Conservation (phyloP, 2,113 vertebrate genomes). For the Hystrix cristata region DNA sequence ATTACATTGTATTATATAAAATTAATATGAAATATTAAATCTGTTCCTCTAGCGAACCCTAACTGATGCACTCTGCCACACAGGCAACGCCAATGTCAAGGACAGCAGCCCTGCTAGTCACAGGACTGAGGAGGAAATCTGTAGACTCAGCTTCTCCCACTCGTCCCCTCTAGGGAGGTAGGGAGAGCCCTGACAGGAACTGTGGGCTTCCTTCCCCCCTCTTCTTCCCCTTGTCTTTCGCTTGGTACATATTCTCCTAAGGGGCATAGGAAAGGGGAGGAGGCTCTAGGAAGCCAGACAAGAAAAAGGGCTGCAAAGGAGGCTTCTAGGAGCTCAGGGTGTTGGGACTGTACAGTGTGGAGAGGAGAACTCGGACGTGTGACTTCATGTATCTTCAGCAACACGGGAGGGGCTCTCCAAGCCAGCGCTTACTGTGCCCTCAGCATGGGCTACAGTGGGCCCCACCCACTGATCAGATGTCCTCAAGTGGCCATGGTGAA, state of each 20-base stretch:
- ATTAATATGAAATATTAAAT: neutral
- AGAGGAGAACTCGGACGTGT: accelerated
- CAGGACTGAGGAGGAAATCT: neutral
- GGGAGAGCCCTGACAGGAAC: no score
- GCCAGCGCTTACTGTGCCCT: neutral
- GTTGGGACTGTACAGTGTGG: neutral
- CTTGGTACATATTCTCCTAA: neutral
- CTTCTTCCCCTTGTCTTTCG: neutral
- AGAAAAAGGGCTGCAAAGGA: neutral
- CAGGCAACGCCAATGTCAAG: neutral
- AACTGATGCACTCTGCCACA: neutral
- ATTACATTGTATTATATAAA: no score
- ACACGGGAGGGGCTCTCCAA: neutral
- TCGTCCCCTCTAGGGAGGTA: no score
- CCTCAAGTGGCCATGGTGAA: accelerated
- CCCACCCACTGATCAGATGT: accelerated
- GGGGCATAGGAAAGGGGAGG: neutral
- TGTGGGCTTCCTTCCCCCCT: neutral
- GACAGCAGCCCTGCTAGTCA: accelerated
- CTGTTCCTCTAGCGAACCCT: no score
- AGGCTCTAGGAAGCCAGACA: neutral
- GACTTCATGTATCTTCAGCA: neutral
- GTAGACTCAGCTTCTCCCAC: no score
- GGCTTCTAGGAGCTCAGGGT: neutral
- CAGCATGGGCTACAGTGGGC: accelerated